A percentile compares a stretch with the other conserved stretches of the same genome.
These are phyloP conservation scores for Discoglossus pictus DNA, from an alignment of 2,797 vertebrate genomes.

Conservation along the genomic window DNA sequence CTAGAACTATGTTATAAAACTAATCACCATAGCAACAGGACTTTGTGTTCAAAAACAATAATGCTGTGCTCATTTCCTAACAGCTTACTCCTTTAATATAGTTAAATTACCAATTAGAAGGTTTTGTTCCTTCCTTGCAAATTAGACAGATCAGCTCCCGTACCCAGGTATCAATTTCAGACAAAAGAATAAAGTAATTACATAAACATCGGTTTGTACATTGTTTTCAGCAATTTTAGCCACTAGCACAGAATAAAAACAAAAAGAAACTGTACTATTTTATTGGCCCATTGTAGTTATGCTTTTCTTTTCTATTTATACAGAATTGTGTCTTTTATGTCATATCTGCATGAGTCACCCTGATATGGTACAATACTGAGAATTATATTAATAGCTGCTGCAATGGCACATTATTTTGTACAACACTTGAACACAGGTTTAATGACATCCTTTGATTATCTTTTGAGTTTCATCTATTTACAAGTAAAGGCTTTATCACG, in stretches of 20 bases:
- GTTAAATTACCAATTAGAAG: constrained; percentile 69
- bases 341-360: constrained; percentile 58
- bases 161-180: constrained; percentile 51
- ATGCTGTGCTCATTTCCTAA: constrained; percentile 67
- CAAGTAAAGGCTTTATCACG: too few relatives aligned
- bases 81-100: constrained; percentile 60
- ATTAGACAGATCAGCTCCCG: constrained; percentile 59
- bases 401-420: constrained; percentile 52
- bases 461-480: too few relatives aligned
- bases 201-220: not conserved
- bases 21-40: constrained; percentile 68
- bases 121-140: constrained; percentile 59
- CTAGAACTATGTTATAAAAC: constrained; percentile 60
- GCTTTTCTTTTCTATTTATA: constrained; percentile 41
- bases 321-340: constrained; percentile 55
- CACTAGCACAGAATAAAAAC: too few relatives aligned
- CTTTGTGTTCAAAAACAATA: constrained; percentile 60
- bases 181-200: constrained; percentile 48
- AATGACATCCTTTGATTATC: too few relatives aligned
- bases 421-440: constrained; percentile 50
- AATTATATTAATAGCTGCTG: constrained; percentile 57
- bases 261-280: constrained; percentile 16
- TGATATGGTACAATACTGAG: constrained; percentile 52
- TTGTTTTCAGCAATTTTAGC: too few relatives aligned
- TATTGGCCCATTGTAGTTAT: constrained; percentile 36